These are phyloP conservation scores for Corella eumyota DNA, from an alignment of 23 tunicate species.

Conservation along the genomic window DNA sequence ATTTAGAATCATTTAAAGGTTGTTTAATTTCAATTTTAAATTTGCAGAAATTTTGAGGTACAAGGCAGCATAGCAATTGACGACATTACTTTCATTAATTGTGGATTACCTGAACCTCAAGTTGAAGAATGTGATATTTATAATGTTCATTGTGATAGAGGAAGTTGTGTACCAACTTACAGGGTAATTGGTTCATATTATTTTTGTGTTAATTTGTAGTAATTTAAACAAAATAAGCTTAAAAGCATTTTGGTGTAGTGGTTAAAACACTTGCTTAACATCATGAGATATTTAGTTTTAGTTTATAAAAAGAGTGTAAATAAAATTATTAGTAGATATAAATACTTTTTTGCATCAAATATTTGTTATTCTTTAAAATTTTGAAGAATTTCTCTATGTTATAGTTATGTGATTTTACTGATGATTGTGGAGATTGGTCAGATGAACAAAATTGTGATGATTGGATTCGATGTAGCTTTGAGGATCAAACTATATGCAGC, in stretches of 20 bases:
- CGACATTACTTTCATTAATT: conserved; percentile 62
- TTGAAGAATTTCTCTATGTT: no score
- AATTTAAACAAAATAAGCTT: no score
- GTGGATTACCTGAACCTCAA: conserved; percentile 28
- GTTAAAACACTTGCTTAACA: no score
- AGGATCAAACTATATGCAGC: conserved; percentile 35
- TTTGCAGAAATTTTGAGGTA: conserved; percentile 43
- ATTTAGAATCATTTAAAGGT: not conserved
- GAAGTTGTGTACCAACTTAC: conserved; percentile 54
- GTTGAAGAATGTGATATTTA: conserved; percentile 28
- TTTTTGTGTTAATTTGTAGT: not conserved
- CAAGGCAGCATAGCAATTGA: conserved; percentile 77
- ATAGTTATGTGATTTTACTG: conserved; percentile 81
- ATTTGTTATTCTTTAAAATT: no score
- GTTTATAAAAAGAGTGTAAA: no score
- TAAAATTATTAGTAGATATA: no score
- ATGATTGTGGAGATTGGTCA: conserved; percentile 78
- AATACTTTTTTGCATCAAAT: no score
- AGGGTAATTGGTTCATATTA: conserved; percentile 9
- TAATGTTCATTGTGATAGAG: conserved; percentile 42
- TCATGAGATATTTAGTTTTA: no score
- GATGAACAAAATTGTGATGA: conserved; percentile 74
- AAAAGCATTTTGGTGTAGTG: no score
- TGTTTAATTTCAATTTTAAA: not conserved
- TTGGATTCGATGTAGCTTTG: conserved; percentile 68